Conservation (phyloP, 1,140 invertebrate species). For the Halictus rubicundus region DNA sequence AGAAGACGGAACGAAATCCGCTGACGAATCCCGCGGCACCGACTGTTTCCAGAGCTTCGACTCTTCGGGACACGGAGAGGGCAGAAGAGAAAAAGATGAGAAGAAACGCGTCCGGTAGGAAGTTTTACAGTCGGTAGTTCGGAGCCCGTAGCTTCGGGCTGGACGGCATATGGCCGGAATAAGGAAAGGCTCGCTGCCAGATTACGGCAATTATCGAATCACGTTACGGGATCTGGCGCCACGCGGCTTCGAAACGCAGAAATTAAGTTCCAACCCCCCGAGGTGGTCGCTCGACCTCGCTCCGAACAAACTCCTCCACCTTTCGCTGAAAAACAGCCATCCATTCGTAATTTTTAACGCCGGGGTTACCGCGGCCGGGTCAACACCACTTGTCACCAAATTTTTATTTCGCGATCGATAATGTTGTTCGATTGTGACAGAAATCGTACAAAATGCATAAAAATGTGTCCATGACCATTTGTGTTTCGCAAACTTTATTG, state of each 20-base stretch:
- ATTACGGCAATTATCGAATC: slow-evolving; percentile 77
- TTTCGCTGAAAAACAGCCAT: too few species aligned
- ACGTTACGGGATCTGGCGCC: slow-evolving; percentile 64
- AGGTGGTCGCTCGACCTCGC: not conserved
- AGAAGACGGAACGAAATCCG: not conserved
- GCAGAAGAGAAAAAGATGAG: slow-evolving; percentile 15
- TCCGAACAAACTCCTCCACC: not conserved
- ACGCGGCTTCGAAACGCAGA: slow-evolving; percentile 23
- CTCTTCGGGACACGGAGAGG: slow-evolving; percentile 16
- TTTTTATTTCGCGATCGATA: too few species aligned
- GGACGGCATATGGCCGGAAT: slow-evolving; percentile 69
- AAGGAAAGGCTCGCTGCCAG: slow-evolving; percentile 67
- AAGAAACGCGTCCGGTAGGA: slow-evolving; percentile 51
- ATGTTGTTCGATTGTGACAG: too few species aligned
- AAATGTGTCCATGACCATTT: too few species aligned
- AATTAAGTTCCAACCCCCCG: slow-evolving; percentile 16
- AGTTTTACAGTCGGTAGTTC: slow-evolving; percentile 70
- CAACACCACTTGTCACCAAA: too few species aligned
- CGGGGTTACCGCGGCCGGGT: too few species aligned
- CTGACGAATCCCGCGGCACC: not conserved
- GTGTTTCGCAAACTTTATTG: too few species aligned
- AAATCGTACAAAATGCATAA: too few species aligned
- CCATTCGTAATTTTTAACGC: too few species aligned
- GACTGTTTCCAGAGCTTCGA: slow-evolving; percentile 12
- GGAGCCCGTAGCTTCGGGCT: slow-evolving; percentile 54